A percentile compares a stretch with the other conserved stretches of the same genome.
Evolutionary conservation across 2,888 invertebrate species (phyloP).

Genomic region (Proisotoma minuta): DNA sequence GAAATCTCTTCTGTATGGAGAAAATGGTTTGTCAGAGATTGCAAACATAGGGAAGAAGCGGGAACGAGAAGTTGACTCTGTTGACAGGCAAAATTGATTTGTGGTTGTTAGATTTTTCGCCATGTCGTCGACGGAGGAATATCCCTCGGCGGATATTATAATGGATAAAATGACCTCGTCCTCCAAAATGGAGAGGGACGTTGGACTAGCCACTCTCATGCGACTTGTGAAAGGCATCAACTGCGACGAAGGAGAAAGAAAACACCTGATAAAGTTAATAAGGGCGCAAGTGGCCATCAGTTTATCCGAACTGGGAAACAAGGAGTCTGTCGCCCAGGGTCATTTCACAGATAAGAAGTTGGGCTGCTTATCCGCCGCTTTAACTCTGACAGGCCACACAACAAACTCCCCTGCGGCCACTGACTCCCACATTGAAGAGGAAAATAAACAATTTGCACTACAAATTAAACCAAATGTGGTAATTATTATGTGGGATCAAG

Average conservation of each 20-base stretch:
- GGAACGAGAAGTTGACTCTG: not conserved
- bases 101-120: too few relatives aligned
- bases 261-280: conserved; percentile 8
- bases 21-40: too few relatives aligned
- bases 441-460: conserved; percentile 16
- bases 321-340: not conserved
- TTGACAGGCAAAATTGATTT: too few relatives aligned
- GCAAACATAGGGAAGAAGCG: too few relatives aligned
- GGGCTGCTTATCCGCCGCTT: conserved; percentile 22
- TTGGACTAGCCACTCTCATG: conserved; percentile 16
- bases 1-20: too few relatives aligned
- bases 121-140: not conserved
- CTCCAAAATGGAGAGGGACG: conserved; percentile 23
- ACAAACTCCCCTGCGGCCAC: too few relatives aligned
- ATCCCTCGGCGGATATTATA: conserved; percentile 18
- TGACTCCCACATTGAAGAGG: conserved; percentile 7
- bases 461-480: conserved; percentile 15
- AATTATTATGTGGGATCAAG: conserved; percentile 24
- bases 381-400: conserved; percentile 17
- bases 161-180: conserved; percentile 22
- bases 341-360: conserved; percentile 9
- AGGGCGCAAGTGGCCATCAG: not conserved
- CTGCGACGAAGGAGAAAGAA: conserved; percentile 9
- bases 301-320: conserved; percentile 4
- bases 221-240: conserved; percentile 13